Evolutionary conservation across 2,888 invertebrate species (phyloP).

Genomic region (Macrostomum cliftonense): DNA sequence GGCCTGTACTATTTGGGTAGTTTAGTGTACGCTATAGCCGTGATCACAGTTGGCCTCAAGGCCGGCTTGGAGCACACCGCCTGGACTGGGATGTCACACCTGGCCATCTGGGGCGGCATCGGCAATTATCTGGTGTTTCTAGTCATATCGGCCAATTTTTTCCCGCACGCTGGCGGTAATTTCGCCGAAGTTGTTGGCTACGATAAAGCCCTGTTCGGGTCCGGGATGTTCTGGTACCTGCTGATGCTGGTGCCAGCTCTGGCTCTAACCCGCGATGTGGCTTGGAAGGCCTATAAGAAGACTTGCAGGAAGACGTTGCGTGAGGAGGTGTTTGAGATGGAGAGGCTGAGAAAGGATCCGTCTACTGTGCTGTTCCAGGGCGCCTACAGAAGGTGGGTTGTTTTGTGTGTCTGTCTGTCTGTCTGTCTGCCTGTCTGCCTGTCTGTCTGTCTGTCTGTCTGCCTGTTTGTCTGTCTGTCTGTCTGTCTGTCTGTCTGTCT

Average conservation of each 20-base stretch:
- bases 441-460: constrained; percentile 2
- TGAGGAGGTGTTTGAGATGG: too few relatives aligned
- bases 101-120: constrained; percentile 89
- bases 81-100: constrained; percentile 82
- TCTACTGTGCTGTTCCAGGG: too few relatives aligned
- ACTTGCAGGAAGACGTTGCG: too few relatives aligned
- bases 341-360: too few relatives aligned
- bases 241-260: constrained; percentile 68
- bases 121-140: constrained; percentile 78
- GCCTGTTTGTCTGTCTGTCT: neutral
- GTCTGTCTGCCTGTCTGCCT: neutral
- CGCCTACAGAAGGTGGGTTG: neutral
- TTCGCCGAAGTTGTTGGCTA: too few relatives aligned
- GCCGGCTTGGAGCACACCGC: constrained; percentile 82
- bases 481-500: too few relatives aligned
- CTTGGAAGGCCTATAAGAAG: constrained; percentile 48
- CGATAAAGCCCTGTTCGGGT: constrained; percentile 57
- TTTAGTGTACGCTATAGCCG: constrained; percentile 44
- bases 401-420: too few relatives aligned
- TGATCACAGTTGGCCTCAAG: constrained; percentile 90
- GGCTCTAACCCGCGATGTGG: constrained; percentile 67
- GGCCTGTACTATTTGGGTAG: too few relatives aligned
- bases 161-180: constrained; percentile 23
- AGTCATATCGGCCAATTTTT: constrained; percentile 51
- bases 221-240: constrained; percentile 81